Evolutionary conservation across 1,140 invertebrate species (phyloP), one percentile per base, ranked within the genome.

Genomic region (Apis cerana): DNA sequence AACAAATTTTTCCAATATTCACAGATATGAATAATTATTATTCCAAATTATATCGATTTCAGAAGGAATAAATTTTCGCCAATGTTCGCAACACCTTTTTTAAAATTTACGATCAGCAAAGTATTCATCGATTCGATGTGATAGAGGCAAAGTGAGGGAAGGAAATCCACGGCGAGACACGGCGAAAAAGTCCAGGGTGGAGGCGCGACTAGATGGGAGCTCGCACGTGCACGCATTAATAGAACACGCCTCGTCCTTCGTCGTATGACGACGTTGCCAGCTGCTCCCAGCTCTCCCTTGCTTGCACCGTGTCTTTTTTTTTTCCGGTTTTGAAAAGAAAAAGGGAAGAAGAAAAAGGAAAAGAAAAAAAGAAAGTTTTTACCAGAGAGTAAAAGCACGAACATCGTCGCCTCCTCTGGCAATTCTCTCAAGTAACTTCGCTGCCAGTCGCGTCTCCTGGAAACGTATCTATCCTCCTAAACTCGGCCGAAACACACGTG

Each of bases 391-490:
- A 86, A 89, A 81, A 88, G 88, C 75, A 82, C 84, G 85, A 72
- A 86, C 87, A 87, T 76, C 79, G 80, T 77, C 82, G 85, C 76
- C 78, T 85, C 33, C 81, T 65, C 69, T 90, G 87, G 85, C 91
- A 91, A 85, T 89, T 84, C 88, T 33, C 33, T 61, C 78, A 86
- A 91, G 90, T 91, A 92, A 92, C 89, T 92, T 92, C 88, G 85
- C 88, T 89, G 83, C 88, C 77, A 86, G 84, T 82, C 84, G 85
- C 86, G 85, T 81, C 90, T 85, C 86, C 86, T 56, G 88, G 90
- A 90, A 92, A 92, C 89, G 89, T 92, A 92, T 92, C 91, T 91
- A 92, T 91, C 91, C 33, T 33, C 84, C 78, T 88, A 91, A 92
- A 92, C 90, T 92, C 90, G 88, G 75, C 67, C 43, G 59, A 58